phyloP scores from a whole-genome alignment of 1,140 invertebrate genomes.

The Drosophila seguyi region DNA sequence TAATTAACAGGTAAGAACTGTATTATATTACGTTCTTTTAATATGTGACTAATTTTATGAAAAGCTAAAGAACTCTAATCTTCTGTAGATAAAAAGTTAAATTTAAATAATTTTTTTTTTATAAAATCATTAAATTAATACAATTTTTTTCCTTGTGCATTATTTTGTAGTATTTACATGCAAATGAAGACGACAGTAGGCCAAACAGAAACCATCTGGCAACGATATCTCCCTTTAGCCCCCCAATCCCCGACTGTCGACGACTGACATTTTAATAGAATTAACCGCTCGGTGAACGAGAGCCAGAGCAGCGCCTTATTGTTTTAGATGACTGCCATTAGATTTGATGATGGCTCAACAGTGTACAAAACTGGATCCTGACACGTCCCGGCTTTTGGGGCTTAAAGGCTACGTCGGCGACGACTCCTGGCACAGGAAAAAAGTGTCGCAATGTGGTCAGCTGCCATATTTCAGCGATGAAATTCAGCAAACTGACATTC shows the following conservation, averaged over 20 bases:
- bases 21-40: background rate
- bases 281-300: conserved; percentile 60
- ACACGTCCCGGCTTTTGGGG: conserved; percentile 25
- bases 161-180: conserved; percentile 54
- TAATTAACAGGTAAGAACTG: background rate
- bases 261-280: conserved; percentile 72
- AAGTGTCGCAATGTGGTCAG: conserved; percentile 33
- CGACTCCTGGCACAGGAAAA: conserved; percentile 13
- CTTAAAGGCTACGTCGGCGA: conserved; percentile 39
- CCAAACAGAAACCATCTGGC: conserved; percentile 31
- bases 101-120: background rate
- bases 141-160: background rate
- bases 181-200: conserved; percentile 63
- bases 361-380: conserved; percentile 27
- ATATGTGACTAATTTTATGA: background rate
- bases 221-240: conserved; percentile 6
- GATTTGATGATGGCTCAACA: conserved; percentile 53
- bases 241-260: conserved; percentile 18
- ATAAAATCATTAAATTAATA: background rate
- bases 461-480: conserved; percentile 42
- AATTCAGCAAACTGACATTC: conserved; percentile 34
- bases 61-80: background rate
- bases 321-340: conserved; percentile 67
- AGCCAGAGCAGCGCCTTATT: conserved; percentile 46
- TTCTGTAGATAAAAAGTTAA: background rate